Evolutionary conservation across 2,888 invertebrate species (phyloP).

Genomic region (Drosophila parthenogenetica): DNA sequence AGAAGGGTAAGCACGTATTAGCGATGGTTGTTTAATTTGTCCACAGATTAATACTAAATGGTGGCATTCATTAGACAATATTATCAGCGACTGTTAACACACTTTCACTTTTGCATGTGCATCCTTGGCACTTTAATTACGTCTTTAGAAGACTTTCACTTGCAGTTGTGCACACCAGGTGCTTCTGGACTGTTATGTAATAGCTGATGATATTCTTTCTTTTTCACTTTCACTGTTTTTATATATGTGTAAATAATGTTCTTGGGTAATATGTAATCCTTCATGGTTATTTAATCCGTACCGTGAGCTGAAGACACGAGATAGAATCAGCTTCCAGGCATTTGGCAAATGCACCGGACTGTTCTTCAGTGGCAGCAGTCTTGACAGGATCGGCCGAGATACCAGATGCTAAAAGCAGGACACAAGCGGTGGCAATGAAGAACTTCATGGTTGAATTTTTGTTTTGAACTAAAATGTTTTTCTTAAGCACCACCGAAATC

Average conservation of each 20-base stretch:
- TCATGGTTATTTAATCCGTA: conserved; percentile 79
- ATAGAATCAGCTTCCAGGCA: conserved; percentile 88
- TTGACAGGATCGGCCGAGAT: conserved; percentile 82
- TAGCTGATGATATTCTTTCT: conserved; percentile 38
- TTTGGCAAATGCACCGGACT: conserved; percentile 85
- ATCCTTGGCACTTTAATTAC: conserved; percentile 42
- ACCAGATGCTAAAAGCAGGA: conserved; percentile 82
- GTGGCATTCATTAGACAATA: conserved; percentile 24
- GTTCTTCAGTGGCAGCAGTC: conserved; percentile 64
- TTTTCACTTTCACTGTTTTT: conserved; percentile 68
- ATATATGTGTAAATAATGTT: conserved; percentile 27
- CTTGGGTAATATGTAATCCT: conserved; percentile 61
- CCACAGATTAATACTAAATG: conserved; percentile 38
- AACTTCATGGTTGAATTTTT: conserved; percentile 79
- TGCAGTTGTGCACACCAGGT: conserved; percentile 15
- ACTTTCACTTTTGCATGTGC: conserved; percentile 65
- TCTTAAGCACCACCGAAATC: conserved; percentile 83
- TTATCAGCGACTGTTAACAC: conserved; percentile 31
- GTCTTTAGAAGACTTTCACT: conserved; percentile 60
- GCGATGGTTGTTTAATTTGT: conserved; percentile 31
- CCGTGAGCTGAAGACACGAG: conserved; percentile 88
- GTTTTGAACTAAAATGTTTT: conserved; percentile 61
- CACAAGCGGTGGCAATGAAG: conserved; percentile 81
- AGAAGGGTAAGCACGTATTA: conserved; percentile 46
- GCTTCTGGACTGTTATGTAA: conserved; percentile 33